Conservation (phyloP, 2,113 vertebrate species). For the Lampris incognitus region DNA sequence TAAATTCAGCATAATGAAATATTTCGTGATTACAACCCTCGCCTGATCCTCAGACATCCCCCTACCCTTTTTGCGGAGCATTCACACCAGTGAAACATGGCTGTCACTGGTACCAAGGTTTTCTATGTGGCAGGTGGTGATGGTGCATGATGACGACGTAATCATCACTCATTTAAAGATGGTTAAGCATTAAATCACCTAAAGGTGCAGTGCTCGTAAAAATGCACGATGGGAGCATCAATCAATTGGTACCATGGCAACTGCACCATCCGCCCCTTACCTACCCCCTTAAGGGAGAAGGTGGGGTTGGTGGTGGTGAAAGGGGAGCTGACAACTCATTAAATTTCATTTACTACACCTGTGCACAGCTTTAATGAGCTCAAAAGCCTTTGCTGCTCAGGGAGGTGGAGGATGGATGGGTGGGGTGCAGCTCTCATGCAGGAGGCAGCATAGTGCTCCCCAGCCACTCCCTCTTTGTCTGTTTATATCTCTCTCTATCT, state of each 20-base stretch:
- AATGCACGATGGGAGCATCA: neutral
- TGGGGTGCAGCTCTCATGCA: neutral
- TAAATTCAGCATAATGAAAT: too few relatives aligned
- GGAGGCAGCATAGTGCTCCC: neutral
- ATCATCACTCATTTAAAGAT: neutral
- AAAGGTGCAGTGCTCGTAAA: neutral
- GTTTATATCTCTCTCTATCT: neutral
- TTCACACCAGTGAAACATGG: neutral
- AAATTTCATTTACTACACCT: slow-evolving; percentile 4
- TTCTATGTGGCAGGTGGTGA: neutral
- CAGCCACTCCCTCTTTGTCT: too few relatives aligned
- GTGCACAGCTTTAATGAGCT: neutral
- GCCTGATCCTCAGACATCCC: too few relatives aligned
- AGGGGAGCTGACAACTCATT: neutral
- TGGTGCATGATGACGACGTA: neutral
- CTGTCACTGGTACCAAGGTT: neutral
- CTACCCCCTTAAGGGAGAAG: neutral
- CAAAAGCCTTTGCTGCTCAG: slow-evolving; percentile 9
- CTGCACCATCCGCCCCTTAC: neutral
- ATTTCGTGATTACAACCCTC: too few relatives aligned
- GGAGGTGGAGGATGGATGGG: neutral
- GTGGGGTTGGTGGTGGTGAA: neutral
- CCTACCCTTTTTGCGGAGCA: too few relatives aligned
- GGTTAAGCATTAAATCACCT: slow-evolving; percentile 6
- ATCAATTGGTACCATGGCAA: slow-evolving; percentile 35